phyloP scores from a whole-genome alignment of 2,888 invertebrate species.

The Lissocephala sabroskyi region DNA sequence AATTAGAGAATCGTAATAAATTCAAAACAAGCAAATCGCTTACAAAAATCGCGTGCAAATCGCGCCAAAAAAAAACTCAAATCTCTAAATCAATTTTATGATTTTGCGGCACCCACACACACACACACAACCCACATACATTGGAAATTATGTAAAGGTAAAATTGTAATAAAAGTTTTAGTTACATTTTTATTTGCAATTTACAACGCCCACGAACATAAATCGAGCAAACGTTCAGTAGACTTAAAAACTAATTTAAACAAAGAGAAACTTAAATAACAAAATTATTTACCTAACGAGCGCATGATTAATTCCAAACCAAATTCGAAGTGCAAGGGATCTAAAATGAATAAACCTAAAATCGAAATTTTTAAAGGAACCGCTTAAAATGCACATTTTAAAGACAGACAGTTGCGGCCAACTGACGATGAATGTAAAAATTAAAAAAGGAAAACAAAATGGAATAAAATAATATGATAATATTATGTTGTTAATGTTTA shows the following conservation, averaged over 20 bases:
- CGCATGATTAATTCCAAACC: slow-evolving; percentile 12
- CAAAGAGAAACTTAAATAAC: slow-evolving; percentile 19
- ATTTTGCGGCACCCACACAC: slow-evolving; percentile 45
- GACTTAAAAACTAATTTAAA: slow-evolving; percentile 27
- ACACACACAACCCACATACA: slow-evolving; percentile 17
- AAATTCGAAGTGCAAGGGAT: slow-evolving; percentile 16
- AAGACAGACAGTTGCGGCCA: slow-evolving; percentile 52
- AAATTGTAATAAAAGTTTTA: slow-evolving; percentile 36
- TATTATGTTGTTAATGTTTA: slow-evolving; percentile 73
- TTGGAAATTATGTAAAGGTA: slow-evolving; percentile 26
- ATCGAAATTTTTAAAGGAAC: slow-evolving; percentile 41
- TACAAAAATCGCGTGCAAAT: slow-evolving; percentile 16
- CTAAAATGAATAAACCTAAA: slow-evolving; percentile 22
- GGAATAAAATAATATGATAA: slow-evolving; percentile 29
- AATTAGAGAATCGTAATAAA: slow-evolving; percentile 20
- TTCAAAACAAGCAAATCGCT: slow-evolving; percentile 5
- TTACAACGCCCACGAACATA: slow-evolving; percentile 51
- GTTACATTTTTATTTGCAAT: slow-evolving; percentile 52
- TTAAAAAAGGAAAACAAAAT: slow-evolving; percentile 41
- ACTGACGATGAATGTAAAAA: slow-evolving; percentile 41
- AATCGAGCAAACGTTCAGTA: slow-evolving; percentile 26
- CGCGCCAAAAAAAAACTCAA: slow-evolving; percentile 15
- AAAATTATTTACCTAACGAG: slow-evolving; percentile 40
- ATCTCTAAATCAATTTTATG: slow-evolving; percentile 29
- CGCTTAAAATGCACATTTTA: slow-evolving; percentile 54